Percentiles rank a stretch among this genome's conserved stretches.
Conservation (phyloP, 2,797 vertebrate species). For the Hylomyscus alleni region DNA sequence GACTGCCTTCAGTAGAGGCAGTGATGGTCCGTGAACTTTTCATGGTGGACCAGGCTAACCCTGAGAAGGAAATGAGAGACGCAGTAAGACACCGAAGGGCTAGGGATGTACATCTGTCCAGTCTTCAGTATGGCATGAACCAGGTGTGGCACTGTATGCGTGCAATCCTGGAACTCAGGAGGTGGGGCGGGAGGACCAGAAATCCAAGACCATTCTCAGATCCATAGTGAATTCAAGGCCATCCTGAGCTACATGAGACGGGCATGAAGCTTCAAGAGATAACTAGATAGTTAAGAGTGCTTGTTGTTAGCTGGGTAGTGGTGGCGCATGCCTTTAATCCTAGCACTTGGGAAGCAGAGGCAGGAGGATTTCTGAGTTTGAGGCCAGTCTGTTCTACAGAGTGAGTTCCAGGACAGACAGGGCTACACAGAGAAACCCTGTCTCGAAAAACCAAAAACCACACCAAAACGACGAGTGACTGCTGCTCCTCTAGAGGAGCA, state of each 20-base stretch:
- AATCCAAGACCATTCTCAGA: background rate
- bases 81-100: rapidly evolving
- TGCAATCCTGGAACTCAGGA: background rate
- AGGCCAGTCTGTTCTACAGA: too few relatives aligned
- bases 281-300: background rate
- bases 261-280: background rate
- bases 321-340: too few relatives aligned
- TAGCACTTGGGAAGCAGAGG: too few relatives aligned
- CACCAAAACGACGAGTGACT: background rate
- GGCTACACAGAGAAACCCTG: too few relatives aligned
- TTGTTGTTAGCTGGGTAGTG: background rate
- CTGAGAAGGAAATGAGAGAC: background rate
- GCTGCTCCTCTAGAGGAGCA: background rate
- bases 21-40: conserved; percentile 89
- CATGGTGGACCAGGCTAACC: conserved; percentile 88
- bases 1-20: conserved; percentile 82
- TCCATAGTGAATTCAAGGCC: background rate
- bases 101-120: background rate
- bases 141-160: rapidly evolving
- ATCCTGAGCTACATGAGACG: background rate
- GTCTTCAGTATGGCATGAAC: background rate
- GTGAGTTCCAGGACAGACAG: too few relatives aligned
- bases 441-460: too few relatives aligned
- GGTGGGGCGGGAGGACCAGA: background rate
- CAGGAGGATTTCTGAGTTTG: too few relatives aligned